phyloP scores from a whole-genome alignment of 1,140 invertebrate genomes.

The Colletes gigas region DNA sequence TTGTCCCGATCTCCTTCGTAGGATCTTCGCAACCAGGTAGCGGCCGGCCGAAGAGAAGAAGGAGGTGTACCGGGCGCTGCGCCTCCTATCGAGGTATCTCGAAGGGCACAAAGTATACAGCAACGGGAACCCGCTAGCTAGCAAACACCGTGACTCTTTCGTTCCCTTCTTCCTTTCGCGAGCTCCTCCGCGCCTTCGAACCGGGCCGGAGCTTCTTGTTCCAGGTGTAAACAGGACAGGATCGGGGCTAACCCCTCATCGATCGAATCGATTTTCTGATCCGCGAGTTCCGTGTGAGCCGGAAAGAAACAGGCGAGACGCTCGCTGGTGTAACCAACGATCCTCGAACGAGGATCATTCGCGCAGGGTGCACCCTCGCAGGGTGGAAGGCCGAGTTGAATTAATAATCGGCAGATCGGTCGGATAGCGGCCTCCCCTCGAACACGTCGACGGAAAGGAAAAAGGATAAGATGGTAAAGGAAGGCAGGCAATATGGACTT shows the following conservation, averaged over 20 bases:
- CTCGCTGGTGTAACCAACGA: not conserved
- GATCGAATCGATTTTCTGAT: conserved; percentile 8
- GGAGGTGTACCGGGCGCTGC: conserved; percentile 45
- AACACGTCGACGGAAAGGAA: conserved; percentile 48
- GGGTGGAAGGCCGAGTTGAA: conserved; percentile 69
- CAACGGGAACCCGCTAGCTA: conserved; percentile 53
- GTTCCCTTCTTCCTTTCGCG: conserved; percentile 12
- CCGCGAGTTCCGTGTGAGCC: conserved; percentile 12
- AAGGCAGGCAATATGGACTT: conserved; percentile 70
- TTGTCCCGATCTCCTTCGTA: conserved; percentile 66
- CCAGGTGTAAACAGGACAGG: conserved; percentile 44
- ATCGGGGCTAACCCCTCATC: conserved; percentile 32
- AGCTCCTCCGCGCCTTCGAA: not conserved
- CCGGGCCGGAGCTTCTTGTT: conserved; percentile 28
- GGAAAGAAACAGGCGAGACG: not conserved
- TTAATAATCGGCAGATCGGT: conserved; percentile 75
- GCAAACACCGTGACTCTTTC: conserved; percentile 61
- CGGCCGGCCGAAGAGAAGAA: conserved; percentile 45
- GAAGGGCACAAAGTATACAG: conserved; percentile 63
- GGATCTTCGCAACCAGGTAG: conserved; percentile 63
- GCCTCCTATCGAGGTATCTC: conserved; percentile 70
- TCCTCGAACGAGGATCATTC: conserved; percentile 18
- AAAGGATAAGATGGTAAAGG: conserved; percentile 61
- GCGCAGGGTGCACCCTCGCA: conserved; percentile 22
- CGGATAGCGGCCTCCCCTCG: conserved; percentile 62